Base-by-base conservation (phyloP, 2,797 vertebrate species). In the Catharus ustulatus region DNA sequence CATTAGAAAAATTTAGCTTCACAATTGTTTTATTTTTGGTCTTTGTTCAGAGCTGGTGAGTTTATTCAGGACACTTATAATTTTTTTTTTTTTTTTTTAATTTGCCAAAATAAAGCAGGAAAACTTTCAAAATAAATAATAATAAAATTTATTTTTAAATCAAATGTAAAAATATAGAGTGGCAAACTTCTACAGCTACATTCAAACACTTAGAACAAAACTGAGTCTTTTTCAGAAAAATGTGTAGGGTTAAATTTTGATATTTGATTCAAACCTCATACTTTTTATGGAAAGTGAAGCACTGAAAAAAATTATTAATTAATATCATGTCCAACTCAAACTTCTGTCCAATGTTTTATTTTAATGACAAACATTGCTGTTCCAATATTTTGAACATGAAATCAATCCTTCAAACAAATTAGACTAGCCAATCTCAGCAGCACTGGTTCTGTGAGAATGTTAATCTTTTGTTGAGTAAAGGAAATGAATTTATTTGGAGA, bases 341-440 rank as follows among this genome's bases (percentile, higher is more conserved):
- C n/a, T 92, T 74, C 22, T 23, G n/a, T 63, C 86, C 91, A 95
- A 18, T 94, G 87, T 87, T 87, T 96, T 96, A 89, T 85, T 85
- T 95, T 91, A 83, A 62, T 91, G 72, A 42, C 67, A 84, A 74
- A 74, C 34, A 81, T 34, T 83, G 22, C 87, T 87, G 42, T 87
- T 86, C 32, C 40, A 79, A 11, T 49, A 48, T 88, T 92, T 91
- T 84, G 68, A 96, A 83, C 19, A 17, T 74, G 43, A 79, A 91
- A 89, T 89, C 89, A 95, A 80, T 94, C 54, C n/a, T 94, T 91
- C 83, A 89, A 95, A 89, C 71, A 91, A 90, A 78, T 89, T 90
- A 72, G 48, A 75, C 46, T 43, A 82, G 81, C 87, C 74, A 67
- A 57, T 78, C 63, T 76, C 62, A 94, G 73, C 32, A 22, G 22